These are phyloP conservation scores for Myotis daubentonii DNA, from an alignment of 2,797 vertebrate species.

Conservation along the genomic window DNA sequence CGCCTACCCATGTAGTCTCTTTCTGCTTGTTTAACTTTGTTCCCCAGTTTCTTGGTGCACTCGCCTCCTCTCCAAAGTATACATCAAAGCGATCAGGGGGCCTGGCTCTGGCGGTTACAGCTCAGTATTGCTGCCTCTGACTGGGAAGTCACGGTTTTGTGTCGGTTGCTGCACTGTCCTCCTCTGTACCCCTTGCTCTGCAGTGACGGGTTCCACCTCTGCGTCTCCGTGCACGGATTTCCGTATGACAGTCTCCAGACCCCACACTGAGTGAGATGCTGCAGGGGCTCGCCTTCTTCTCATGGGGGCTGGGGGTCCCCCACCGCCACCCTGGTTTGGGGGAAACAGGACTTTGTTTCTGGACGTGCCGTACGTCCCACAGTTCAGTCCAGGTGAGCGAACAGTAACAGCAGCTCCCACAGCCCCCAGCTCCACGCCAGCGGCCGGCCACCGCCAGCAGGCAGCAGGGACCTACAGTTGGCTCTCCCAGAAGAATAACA, in stretches of 20 bases:
- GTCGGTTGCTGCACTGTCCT: accelerated
- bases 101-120: no score
- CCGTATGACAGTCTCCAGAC: background rate
- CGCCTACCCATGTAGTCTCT: background rate
- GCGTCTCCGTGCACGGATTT: accelerated
- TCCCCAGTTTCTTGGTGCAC: no score
- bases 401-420: background rate
- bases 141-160: accelerated
- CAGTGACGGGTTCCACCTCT: background rate
- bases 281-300: background rate
- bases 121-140: background rate
- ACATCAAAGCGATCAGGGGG: accelerated
- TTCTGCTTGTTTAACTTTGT: background rate
- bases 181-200: no score
- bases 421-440: accelerated
- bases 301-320: no score
- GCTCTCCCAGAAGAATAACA: background rate
- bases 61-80: background rate
- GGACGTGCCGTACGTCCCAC: accelerated
- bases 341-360: background rate
- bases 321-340: accelerated
- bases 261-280: background rate
- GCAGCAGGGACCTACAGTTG: background rate
- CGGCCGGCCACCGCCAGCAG: background rate
- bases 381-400: background rate